Percentiles rank a stretch among this genome's conserved stretches.
Evolutionary conservation across 2,113 vertebrate genomes (phyloP).

Genomic region (Psilopsiagon aymara): DNA sequence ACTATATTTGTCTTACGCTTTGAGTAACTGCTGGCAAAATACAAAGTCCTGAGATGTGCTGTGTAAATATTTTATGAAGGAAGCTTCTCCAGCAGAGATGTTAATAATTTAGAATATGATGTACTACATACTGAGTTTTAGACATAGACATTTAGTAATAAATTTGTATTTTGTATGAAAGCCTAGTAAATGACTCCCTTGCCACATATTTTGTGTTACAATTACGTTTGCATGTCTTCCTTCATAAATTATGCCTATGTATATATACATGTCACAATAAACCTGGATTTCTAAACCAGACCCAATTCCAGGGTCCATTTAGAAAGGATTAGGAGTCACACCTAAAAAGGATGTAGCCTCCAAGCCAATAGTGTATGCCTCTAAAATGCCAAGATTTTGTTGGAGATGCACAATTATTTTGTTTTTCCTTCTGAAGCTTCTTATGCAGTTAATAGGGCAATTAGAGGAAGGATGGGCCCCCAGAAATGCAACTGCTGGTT

Average conservation of each 20-base stretch:
- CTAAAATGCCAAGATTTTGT: not conserved
- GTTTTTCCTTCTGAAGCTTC: not conserved
- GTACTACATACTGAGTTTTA: slow-evolving; percentile 74
- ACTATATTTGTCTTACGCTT: slow-evolving; percentile 65
- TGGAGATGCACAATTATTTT: not conserved
- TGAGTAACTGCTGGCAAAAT: slow-evolving; percentile 73
- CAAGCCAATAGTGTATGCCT: not conserved
- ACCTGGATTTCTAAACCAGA: slow-evolving; percentile 7
- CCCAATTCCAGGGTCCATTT: not conserved
- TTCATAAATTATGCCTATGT: slow-evolving; percentile 50
- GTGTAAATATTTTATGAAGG: slow-evolving; percentile 78
- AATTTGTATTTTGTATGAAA: slow-evolving; percentile 71
- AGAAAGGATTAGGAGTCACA: not conserved
- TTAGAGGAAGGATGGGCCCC: not conserved
- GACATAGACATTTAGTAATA: slow-evolving; percentile 69
- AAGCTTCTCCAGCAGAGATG: slow-evolving; percentile 73
- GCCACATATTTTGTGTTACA: slow-evolving; percentile 54
- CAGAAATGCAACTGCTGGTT: not conserved
- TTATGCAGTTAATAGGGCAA: not conserved
- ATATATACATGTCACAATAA: slow-evolving; percentile 9
- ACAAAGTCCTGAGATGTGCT: slow-evolving; percentile 62
- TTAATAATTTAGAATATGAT: slow-evolving; percentile 78
- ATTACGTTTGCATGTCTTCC: slow-evolving; percentile 18
- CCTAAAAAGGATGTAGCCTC: not conserved
- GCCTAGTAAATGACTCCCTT: slow-evolving; percentile 60